Evolutionary conservation across 2,888 invertebrate genomes (phyloP), one percentile per base, ranked within the genome.

Genomic region (Gonocerus acuteangulatus): DNA sequence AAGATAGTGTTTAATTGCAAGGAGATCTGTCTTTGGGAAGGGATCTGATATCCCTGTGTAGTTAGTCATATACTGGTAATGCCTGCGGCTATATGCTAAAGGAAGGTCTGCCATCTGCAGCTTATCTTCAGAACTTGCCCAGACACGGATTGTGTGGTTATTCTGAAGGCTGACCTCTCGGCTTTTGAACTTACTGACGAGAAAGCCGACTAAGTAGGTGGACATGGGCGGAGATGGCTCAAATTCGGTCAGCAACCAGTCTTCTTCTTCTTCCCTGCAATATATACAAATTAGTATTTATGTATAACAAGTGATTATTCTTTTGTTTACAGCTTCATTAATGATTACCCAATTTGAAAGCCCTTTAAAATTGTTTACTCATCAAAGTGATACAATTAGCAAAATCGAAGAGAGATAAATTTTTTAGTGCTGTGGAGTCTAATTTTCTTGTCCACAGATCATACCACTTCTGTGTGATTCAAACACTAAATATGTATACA

Each of bases 191-290:
- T 45, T 42, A 60, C 77, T 78, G 7, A 80, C 75, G 23, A 79
- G 73, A 67, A 79, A 76, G 0, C 80, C 79, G n/a, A 80, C 74
- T 18, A 80, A 72, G 68, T 81, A 80, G 1, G 80, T 78, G 63
- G 78, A 77, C 80, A 80, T 81, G 56, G 71, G 73, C 2, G 74
- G 73, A 0, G 76, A 74, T 13, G 68, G 69, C 11, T 72, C 62
- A 65, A 72, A 77, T 11, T 71, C 69, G 61, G 78, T 78, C 32
- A 72, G 73, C 2, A 73, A 68, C 73, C 74, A 77, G 11, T 71
- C 72, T 23, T 69, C 64, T 49, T 60, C 63, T n/a, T 58, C 66
- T 18, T 62, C 68, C 23, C 65, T 69, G 62, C 2, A 58, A 36
- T 3, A n/a, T 9, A 21, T 27, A 2, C 18, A 7, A 42, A 48